Percentiles rank a stretch among this genome's conserved stretches.
Evolutionary conservation across 2,797 vertebrate genomes (phyloP).

Genomic region (Esox lucius): DNA sequence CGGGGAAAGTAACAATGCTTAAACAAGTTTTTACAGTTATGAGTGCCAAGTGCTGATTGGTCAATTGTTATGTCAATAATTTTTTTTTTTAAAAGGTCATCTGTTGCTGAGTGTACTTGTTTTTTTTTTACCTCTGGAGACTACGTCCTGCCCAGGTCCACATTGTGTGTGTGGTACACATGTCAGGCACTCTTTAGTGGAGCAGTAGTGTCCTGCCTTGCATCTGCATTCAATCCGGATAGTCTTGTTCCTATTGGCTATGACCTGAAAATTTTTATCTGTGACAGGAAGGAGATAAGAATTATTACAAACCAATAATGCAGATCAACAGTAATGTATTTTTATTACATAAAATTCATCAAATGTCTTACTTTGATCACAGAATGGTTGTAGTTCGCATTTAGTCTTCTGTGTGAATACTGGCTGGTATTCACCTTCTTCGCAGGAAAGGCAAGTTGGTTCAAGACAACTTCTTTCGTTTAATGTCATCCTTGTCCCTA

Average conservation of each 20-base stretch:
- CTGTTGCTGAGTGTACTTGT: background rate
- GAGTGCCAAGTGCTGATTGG: too few species aligned
- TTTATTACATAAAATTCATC: background rate
- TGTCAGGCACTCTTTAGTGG: slow-evolving; percentile 17
- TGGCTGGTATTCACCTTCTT: slow-evolving; percentile 46
- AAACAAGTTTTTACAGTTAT: too few species aligned
- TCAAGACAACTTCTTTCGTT: rapidly evolving
- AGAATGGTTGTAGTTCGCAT: slow-evolving; percentile 63
- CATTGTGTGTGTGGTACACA: slow-evolving; percentile 58
- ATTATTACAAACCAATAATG: background rate
- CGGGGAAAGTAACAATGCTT: too few species aligned
- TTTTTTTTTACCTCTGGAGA: slow-evolving; percentile 34
- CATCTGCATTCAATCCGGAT: slow-evolving; percentile 38
- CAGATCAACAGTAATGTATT: background rate
- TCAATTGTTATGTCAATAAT: too few species aligned
- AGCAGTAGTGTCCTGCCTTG: slow-evolving; percentile 60
- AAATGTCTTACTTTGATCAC: slow-evolving; percentile 66
- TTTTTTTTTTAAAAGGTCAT: too few species aligned
- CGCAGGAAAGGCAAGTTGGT: slow-evolving; percentile 57
- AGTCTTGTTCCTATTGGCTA: rapidly evolving
- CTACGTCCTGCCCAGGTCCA: slow-evolving; percentile 29
- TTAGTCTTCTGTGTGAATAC: rapidly evolving
- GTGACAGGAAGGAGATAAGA: slow-evolving; percentile 13
- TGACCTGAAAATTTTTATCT: slow-evolving; percentile 59
- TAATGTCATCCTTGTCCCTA: slow-evolving; percentile 58